These are phyloP conservation scores for Hymenopus coronatus DNA, from an alignment of 2,888 invertebrate species.

Conservation along the genomic window DNA sequence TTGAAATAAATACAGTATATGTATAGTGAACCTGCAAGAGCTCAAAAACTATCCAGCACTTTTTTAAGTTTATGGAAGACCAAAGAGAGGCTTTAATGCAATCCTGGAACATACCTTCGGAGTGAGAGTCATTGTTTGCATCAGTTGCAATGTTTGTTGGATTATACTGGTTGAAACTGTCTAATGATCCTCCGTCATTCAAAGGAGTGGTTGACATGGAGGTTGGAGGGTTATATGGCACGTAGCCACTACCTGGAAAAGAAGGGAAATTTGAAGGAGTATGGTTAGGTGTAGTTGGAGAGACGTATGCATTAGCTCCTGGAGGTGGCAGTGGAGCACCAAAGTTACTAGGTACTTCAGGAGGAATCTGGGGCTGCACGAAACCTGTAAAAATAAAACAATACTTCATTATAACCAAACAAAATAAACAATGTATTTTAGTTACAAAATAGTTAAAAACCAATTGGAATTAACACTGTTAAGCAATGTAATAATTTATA, in stretches of 20 bases:
- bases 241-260: conserved; percentile 46
- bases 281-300: conserved; percentile 24
- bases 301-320: conserved; percentile 10
- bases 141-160: not conserved
- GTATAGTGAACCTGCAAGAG: too few relatives aligned
- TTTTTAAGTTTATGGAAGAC: too few relatives aligned
- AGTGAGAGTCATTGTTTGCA: not conserved
- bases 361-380: not conserved
- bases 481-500: too few relatives aligned
- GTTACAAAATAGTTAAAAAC: too few relatives aligned
- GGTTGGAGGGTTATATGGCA: conserved; percentile 49
- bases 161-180: not conserved
- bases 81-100: too few relatives aligned
- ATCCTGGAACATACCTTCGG: not conserved
- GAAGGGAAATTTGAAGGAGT: conserved; percentile 39
- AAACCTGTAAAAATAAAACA: not conserved
- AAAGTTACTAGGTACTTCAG: not conserved
- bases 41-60: too few relatives aligned
- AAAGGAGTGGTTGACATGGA: not conserved
- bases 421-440: too few relatives aligned
- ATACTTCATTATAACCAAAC: not conserved
- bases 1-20: too few relatives aligned
- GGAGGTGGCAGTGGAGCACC: not conserved
- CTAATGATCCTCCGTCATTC: not conserved
- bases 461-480: too few relatives aligned